phyloP scores from a whole-genome alignment of 2,888 invertebrate genomes.

The Dione juno region DNA sequence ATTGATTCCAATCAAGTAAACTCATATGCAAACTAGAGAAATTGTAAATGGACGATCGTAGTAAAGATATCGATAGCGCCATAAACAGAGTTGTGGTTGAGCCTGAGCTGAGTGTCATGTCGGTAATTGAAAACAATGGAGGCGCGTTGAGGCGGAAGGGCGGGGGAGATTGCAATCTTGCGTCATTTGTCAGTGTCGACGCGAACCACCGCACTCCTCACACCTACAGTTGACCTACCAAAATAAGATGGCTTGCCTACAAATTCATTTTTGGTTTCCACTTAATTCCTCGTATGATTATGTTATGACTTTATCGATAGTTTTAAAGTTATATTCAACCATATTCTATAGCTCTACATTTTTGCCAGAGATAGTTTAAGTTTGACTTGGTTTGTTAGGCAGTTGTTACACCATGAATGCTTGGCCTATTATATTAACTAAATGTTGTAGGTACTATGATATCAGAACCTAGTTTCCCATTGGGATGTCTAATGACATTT shows the following conservation, averaged over 20 bases:
- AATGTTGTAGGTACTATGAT: constrained; percentile 31
- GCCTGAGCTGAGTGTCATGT: constrained; percentile 76
- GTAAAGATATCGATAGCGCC: constrained; percentile 71
- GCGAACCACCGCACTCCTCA: constrained; percentile 66
- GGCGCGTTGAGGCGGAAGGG: constrained; percentile 74
- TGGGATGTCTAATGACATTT: constrained; percentile 56
- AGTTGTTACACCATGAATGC: background rate
- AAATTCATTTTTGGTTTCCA: background rate
- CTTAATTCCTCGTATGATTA: background rate
- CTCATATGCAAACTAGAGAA: constrained; percentile 67
- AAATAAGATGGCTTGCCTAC: constrained; percentile 63
- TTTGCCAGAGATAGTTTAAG: no score
- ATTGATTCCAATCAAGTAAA: constrained; percentile 66
- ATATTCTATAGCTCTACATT: background rate
- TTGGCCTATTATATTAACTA: background rate
- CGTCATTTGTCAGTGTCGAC: constrained; percentile 91
- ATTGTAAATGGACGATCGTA: constrained; percentile 73
- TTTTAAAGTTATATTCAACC: background rate
- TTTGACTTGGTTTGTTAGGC: no score
- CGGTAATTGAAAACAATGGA: constrained; percentile 83
- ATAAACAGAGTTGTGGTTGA: constrained; percentile 76
- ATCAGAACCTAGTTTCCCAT: constrained; percentile 38
- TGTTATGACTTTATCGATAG: background rate
- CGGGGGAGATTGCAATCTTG: constrained; percentile 88
- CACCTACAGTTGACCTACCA: constrained; percentile 75